Evolutionary conservation across 2,113 vertebrate genomes (phyloP).

Genomic region (Potamarius usumacintae): DNA sequence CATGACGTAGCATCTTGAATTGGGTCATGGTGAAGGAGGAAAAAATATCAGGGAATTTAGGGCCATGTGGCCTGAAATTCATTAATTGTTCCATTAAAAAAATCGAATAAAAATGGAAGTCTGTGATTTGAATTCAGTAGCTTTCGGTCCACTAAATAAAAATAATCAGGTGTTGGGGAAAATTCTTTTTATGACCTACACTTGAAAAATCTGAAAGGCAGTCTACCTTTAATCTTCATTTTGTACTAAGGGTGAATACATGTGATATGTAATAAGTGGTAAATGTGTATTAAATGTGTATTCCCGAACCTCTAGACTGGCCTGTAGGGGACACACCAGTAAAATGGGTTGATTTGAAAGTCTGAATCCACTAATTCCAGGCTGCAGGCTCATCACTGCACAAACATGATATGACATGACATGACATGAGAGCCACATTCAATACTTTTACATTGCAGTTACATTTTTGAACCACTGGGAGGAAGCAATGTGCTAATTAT

Average conservation of each 20-base stretch:
- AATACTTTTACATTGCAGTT: not conserved
- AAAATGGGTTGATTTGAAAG: slow-evolving; percentile 93
- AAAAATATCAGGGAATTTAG: too few species aligned
- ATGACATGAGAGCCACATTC: not conserved
- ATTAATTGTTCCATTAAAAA: too few species aligned
- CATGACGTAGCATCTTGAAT: too few species aligned
- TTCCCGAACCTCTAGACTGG: slow-evolving; percentile 88
- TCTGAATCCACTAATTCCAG: slow-evolving; percentile 86
- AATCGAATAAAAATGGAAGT: too few species aligned
- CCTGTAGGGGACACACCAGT: slow-evolving; percentile 88
- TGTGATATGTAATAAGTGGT: not conserved
- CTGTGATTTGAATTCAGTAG: too few species aligned
- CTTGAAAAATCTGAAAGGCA: too few species aligned
- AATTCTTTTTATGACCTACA: too few species aligned
- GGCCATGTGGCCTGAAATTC: too few species aligned
- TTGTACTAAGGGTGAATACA: not conserved
- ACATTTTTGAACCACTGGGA: not conserved
- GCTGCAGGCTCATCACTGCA: slow-evolving; percentile 83
- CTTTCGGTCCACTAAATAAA: too few species aligned
- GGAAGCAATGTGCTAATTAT: slow-evolving; percentile 17
- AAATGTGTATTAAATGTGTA: not conserved
- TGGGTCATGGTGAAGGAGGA: too few species aligned
- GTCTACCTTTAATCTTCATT: too few species aligned
- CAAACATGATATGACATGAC: not conserved
- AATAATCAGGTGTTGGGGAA: too few species aligned